phyloP scores from a whole-genome alignment of 2,888 invertebrate species.

The Peribatodes rhomboidaria region DNA sequence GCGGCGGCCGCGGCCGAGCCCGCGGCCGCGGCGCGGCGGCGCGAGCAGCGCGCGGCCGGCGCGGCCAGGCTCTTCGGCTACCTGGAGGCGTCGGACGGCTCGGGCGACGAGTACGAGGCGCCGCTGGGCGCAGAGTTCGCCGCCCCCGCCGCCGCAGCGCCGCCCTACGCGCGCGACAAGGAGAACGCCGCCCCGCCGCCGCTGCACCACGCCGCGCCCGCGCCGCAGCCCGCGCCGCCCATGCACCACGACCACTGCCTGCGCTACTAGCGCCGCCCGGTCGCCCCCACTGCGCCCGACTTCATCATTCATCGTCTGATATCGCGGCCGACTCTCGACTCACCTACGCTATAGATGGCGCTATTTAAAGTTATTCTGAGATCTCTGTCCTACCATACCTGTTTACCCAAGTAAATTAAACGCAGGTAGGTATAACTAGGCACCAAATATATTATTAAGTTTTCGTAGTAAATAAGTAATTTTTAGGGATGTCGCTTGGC shows the following conservation, averaged over 20 bases:
- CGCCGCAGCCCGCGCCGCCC: slow-evolving; percentile 66
- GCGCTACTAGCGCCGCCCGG: slow-evolving; percentile 64
- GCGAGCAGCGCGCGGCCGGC: slow-evolving; percentile 74
- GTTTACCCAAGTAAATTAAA: too few relatives aligned
- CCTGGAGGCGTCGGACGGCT: slow-evolving; percentile 91
- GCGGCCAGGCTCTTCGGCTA: slow-evolving; percentile 90
- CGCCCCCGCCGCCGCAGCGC: slow-evolving; percentile 44
- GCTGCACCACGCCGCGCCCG: slow-evolving; percentile 65
- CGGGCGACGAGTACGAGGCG: slow-evolving; percentile 84
- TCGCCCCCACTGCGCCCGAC: neutral
- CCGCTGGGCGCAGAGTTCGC: slow-evolving; percentile 54
- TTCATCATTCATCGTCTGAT: neutral
- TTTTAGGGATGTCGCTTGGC: too few relatives aligned
- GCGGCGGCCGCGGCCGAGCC: slow-evolving; percentile 40
- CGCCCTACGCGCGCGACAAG: slow-evolving; percentile 74
- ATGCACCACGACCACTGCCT: slow-evolving; percentile 81
- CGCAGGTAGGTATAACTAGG: too few relatives aligned
- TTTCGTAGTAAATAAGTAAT: too few relatives aligned
- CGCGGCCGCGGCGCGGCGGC: slow-evolving; percentile 58
- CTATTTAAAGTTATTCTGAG: neutral
- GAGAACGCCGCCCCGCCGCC: slow-evolving; percentile 80
- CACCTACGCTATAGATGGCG: too few relatives aligned
- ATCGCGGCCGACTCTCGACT: too few relatives aligned
- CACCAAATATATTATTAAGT: too few relatives aligned
- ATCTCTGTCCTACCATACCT: neutral